phyloP scores from a whole-genome alignment of 1,140 invertebrate genomes.

The Antheraea pernyi region DNA sequence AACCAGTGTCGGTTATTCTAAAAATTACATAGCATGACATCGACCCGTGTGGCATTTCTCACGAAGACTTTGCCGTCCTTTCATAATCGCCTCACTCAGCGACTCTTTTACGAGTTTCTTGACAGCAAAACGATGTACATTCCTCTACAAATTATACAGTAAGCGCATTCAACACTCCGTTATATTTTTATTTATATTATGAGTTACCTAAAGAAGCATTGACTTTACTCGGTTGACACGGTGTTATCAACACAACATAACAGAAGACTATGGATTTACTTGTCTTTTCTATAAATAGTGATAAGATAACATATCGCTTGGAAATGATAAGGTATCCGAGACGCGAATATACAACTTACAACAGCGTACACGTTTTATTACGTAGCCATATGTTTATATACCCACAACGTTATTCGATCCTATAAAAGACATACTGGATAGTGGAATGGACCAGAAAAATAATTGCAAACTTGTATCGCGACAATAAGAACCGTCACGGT shows the following conservation, averaged over 20 bases:
- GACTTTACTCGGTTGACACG: conserved; percentile 8
- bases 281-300: conserved; percentile 30
- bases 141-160: background rate
- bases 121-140: background rate
- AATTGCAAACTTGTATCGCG: conserved; percentile 17
- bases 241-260: conserved; percentile 20
- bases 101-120: conserved; percentile 2
- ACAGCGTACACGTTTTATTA: conserved; percentile 1
- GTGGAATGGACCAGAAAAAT: background rate
- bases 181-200: background rate
- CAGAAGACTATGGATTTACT: conserved; percentile 23
- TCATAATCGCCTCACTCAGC: conserved; percentile 1
- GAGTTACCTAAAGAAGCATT: conserved; percentile 9
- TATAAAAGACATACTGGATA: background rate
- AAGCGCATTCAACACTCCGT: background rate
- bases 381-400: background rate
- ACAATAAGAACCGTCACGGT: conserved; percentile 22
- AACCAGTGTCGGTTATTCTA: background rate
- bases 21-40: conserved; percentile 1
- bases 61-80: background rate
- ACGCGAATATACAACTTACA: conserved; percentile 20
- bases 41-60: conserved; percentile 3
- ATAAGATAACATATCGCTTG: conserved; percentile 21
- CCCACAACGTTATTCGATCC: background rate
- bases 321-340: conserved; percentile 24